Percentiles rank a stretch among this genome's conserved stretches.
Evolutionary conservation across 2,113 vertebrate species (phyloP).

Genomic region (Neolamprologus sp.): DNA sequence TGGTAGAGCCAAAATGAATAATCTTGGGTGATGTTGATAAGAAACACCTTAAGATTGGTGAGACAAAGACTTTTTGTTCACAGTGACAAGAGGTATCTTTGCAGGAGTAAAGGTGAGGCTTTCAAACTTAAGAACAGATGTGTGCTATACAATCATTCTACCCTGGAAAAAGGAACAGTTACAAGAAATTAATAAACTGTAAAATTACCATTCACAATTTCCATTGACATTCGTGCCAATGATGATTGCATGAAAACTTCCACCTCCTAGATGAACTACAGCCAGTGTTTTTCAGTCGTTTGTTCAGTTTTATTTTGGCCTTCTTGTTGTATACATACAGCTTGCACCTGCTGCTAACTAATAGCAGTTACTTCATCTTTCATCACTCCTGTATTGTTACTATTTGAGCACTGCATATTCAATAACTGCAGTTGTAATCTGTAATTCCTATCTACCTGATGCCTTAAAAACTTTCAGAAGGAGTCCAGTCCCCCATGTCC

Average conservation of each 20-base stretch:
- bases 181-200: neutral
- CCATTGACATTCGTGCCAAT: neutral
- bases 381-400: neutral
- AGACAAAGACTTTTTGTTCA: neutral
- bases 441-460: neutral
- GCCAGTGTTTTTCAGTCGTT: neutral
- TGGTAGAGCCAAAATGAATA: neutral
- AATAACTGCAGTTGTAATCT: neutral
- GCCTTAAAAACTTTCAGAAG: neutral
- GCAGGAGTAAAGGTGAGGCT: neutral
- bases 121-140: neutral
- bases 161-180: neutral
- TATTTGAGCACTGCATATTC: neutral
- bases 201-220: neutral
- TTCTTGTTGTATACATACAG: neutral
- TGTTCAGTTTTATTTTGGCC: neutral
- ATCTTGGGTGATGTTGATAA: neutral
- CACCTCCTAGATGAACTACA: neutral
- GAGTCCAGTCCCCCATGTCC: neutral
- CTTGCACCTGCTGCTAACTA: neutral
- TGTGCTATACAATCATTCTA: neutral
- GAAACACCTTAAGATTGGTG: neutral
- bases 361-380: neutral
- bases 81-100: neutral
- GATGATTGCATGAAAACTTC: neutral